These are phyloP conservation scores for Brachionus manjavacas DNA, from an alignment of 1,140 invertebrate species.

Conservation along the genomic window DNA sequence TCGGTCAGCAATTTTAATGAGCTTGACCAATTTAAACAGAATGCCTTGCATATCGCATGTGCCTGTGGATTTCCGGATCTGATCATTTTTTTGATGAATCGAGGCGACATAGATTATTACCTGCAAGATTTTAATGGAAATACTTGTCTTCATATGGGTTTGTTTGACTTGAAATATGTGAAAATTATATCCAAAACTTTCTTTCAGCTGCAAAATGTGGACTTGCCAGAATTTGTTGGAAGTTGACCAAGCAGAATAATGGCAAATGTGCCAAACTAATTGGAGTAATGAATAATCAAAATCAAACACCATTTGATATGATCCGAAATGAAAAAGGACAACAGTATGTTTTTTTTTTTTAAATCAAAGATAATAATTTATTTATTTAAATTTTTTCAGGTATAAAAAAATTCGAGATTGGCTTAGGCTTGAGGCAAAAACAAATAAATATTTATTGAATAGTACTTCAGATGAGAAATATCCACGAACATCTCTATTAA, in stretches of 20 bases:
- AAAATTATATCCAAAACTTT: not conserved
- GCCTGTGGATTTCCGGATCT: conserved; percentile 20
- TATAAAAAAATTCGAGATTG: conserved; percentile 34
- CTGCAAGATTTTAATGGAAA: conserved; percentile 27
- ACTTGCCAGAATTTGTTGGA: conserved; percentile 16
- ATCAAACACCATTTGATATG: conserved; percentile 27
- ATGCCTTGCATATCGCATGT: conserved; percentile 37
- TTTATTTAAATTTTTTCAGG: not conserved
- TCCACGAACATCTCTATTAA: not conserved
- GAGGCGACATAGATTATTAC: conserved; percentile 3
- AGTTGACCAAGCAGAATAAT: not conserved
- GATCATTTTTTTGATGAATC: not conserved
- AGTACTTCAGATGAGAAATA: not conserved
- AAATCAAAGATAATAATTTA: no score
- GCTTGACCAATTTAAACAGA: conserved; percentile 24
- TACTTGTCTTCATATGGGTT: conserved; percentile 35
- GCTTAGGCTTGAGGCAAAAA: not conserved
- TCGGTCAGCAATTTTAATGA: conserved; percentile 28
- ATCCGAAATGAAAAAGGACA: conserved; percentile 23
- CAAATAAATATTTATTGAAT: not conserved
- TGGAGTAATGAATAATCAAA: not conserved
- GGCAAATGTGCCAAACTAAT: conserved; percentile 10
- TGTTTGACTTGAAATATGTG: not conserved
- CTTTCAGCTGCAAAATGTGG: conserved; percentile 30
- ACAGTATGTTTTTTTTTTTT: not conserved